These are phyloP conservation scores for Condylura cristata DNA, from an alignment of 2,113 vertebrate genomes.

Conservation along the genomic window DNA sequence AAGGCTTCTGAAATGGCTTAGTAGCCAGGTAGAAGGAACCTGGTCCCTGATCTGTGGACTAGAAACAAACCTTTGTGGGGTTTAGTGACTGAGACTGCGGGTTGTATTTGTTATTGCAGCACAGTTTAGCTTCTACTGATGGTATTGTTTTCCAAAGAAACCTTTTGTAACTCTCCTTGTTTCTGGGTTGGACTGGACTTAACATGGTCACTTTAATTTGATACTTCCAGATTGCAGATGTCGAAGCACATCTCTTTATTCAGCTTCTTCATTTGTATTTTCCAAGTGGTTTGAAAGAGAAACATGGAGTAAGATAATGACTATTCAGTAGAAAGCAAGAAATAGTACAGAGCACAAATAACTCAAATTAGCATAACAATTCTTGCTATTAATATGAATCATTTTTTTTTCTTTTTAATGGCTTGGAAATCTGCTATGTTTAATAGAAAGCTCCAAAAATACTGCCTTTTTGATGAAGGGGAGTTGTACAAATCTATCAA, in stretches of 20 bases:
- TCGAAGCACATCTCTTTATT: conserved; percentile 61
- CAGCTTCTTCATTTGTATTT: conserved; percentile 75
- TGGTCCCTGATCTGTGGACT: neutral
- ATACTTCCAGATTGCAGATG: conserved; percentile 64
- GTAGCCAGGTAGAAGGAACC: neutral
- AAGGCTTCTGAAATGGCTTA: neutral
- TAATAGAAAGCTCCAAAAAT: conserved; percentile 62
- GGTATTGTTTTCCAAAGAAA: neutral
- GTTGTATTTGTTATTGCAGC: neutral
- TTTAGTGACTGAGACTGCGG: neutral
- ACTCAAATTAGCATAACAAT: conserved; percentile 78
- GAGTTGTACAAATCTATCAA: conserved; percentile 48
- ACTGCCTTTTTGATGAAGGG: conserved; percentile 52
- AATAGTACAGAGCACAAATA: conserved; percentile 78
- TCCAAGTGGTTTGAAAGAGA: conserved; percentile 72
- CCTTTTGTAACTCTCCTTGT: conserved; percentile 11
- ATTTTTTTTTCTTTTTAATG: conserved; percentile 59
- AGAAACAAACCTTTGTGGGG: neutral
- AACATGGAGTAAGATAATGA: conserved; percentile 76
- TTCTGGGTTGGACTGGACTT: conserved; percentile 31
- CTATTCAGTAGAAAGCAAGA: conserved; percentile 78
- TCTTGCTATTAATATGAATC: conserved; percentile 76
- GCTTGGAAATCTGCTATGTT: conserved; percentile 67
- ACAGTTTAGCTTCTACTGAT: conserved; percentile 10
- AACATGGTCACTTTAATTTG: conserved; percentile 56